A percentile compares a stretch with the other conserved stretches of the same genome.
Conservation (phyloP, 2,797 vertebrate species). For the Prionace glauca region DNA sequence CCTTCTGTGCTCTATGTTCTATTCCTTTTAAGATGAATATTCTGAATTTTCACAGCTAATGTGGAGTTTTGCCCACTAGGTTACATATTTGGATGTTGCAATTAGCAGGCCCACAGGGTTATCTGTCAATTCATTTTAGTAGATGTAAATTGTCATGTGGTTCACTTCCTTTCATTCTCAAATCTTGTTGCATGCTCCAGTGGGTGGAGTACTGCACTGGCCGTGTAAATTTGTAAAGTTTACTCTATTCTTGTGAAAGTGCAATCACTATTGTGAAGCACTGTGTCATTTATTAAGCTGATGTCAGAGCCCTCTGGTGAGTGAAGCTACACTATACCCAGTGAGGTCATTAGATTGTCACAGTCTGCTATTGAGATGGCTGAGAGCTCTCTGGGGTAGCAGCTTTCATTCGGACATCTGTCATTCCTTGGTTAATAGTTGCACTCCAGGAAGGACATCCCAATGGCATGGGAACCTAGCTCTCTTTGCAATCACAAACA, state of each 20-base stretch:
- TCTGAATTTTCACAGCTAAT: neutral
- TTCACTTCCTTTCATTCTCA: neutral
- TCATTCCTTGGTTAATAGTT: neutral
- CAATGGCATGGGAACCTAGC: neutral
- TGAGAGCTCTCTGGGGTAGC: neutral
- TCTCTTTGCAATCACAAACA: neutral
- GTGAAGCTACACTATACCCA: neutral
- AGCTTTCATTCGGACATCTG: neutral
- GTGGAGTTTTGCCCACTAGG: neutral
- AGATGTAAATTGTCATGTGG: neutral
- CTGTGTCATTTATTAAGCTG: neutral
- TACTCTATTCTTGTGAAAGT: neutral
- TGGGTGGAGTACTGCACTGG: neutral
- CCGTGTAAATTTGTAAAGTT: neutral
- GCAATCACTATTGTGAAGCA: neutral
- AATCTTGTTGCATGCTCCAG: neutral
- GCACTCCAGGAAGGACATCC: conserved; percentile 21
- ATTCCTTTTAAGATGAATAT: neutral
- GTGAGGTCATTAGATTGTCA: neutral
- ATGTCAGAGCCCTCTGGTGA: neutral
- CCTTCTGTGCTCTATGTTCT: neutral
- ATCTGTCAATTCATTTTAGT: neutral
- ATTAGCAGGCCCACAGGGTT: neutral
- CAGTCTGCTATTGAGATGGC: neutral
- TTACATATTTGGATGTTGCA: neutral